Evolutionary conservation across 2,797 vertebrate species (phyloP), one percentile per base, ranked within the genome.

Genomic region (Brachyrhaphis roseni): DNA sequence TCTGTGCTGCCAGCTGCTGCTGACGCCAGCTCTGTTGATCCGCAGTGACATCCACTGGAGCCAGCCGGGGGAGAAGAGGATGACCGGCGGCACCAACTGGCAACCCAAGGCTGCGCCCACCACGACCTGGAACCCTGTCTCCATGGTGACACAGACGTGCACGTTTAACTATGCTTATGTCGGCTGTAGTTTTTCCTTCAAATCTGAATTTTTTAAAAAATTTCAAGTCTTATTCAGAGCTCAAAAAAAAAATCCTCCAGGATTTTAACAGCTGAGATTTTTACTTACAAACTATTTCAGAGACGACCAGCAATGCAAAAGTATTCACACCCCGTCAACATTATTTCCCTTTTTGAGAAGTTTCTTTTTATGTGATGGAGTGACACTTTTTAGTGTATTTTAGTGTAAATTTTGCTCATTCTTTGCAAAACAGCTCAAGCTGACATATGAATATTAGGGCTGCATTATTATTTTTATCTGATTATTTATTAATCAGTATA

Each of bases 81-180:
- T 99, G 92, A 99, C 98, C 74, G 98, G 98, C 78, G 98, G 98
- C 91, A 98, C 97, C 95, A 98, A 98, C 94, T 99, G 98, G 98
- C 98, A 99, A 86, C 98, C 98, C 90, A 99, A 98, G 94, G 96
- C 97, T 51, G 98, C 98, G 39, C 98, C 98, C 2, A 96, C 96
- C 84, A 98, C 98, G 51, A 98, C 98, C 39, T 99, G 98, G 98
- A 99, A 97, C 41, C 98, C 98, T 23, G 97, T 98, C 1, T 98
- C 98, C 1, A 96, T 99, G 98, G 98, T 99, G 95, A 97, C 77
- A 18, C 78, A 20, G 76, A 80, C 71, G 68, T 70, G 71, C 45
- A 74, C 53, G 36, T 80, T 80, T 80, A 43, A 36, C 68, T 64
- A 51, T 70, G 28, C 57, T 83, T 12, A 31, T 64, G 1, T 76